These are phyloP conservation scores for Achlya flavicornis DNA, from an alignment of 2,888 invertebrate species.

Conservation along the genomic window DNA sequence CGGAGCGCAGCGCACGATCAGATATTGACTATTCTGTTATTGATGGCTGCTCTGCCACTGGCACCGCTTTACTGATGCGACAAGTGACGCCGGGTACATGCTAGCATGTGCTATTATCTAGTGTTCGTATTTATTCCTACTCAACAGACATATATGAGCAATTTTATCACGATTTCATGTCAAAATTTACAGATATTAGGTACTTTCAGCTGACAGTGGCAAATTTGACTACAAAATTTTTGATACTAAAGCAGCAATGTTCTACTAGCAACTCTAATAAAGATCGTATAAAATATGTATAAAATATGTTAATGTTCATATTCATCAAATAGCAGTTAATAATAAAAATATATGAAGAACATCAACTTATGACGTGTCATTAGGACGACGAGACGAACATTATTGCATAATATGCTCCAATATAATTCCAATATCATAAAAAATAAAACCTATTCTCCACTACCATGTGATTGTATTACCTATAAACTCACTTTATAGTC, in stretches of 20 bases:
- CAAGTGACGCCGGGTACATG: background rate
- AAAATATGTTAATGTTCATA: background rate
- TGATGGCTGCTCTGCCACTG: background rate
- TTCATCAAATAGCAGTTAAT: background rate
- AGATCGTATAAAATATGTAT: too few species aligned
- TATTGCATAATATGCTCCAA: background rate
- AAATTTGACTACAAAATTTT: too few species aligned
- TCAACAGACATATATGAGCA: too few species aligned
- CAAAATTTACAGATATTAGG: too few species aligned
- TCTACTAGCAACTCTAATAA: too few species aligned
- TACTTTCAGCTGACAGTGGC: too few species aligned
- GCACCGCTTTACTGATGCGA: background rate
- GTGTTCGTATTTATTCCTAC: too few species aligned
- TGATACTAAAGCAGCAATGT: background rate
- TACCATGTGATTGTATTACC: too few species aligned
- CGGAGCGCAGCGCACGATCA: background rate
- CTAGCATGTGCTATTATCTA: background rate
- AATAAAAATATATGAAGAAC: background rate
- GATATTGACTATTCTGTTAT: background rate
- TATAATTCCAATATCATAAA: background rate
- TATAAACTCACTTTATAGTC: too few species aligned
- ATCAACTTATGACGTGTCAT: background rate
- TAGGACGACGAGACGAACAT: background rate
- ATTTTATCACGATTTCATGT: too few species aligned
- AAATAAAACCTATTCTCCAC: background rate